Evolutionary conservation across 2,888 invertebrate species (phyloP), one percentile per base, ranked within the genome.

Genomic region (Margaritifera margaritifera): DNA sequence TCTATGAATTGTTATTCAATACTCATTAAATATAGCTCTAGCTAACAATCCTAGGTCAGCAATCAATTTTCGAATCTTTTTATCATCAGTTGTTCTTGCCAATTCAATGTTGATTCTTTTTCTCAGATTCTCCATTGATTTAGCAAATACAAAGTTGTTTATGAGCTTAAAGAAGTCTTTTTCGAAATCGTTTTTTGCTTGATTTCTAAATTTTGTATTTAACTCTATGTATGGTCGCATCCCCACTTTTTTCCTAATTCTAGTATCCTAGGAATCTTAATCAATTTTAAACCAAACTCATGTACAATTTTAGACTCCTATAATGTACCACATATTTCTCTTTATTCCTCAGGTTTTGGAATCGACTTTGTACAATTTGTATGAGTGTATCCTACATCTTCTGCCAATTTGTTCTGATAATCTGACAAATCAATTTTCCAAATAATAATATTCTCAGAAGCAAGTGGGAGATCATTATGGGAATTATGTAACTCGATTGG

Each of bases 51-150:
- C n/a, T n/a, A n/a, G n/a, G n/a, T n/a, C n/a, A n/a, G n/a, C n/a
- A n/a, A n/a, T n/a, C n/a, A n/a, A n/a, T n/a, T n/a, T n/a, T n/a
- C n/a, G n/a, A n/a, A n/a, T n/a, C n/a, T n/a, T n/a, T n/a, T n/a
- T n/a, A n/a, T n/a, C n/a, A n/a, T n/a, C n/a, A n/a, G n/a, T n/a
- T n/a, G n/a, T n/a, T n/a, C n/a, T n/a, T n/a, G n/a, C n/a, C n/a
- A n/a, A n/a, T n/a, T n/a, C n/a, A n/a, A n/a, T n/a, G n/a, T n/a
- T n/a, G n/a, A n/a, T n/a, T n/a, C n/a, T n/a, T 58, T 89, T 90
- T 31, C 87, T 73, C 6, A 89, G 86, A 83, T 90, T 90, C 77
- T 90, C 90, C 86, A 90, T 90, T 0, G 88, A 88, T 81, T 90
- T 90, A 20, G 87, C 86, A 77, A 82, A 88, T 56, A 86, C n/a